Percentiles rank a stretch among this genome's conserved stretches.
phyloP scores from a whole-genome alignment of 2,113 vertebrate genomes.

The Gracilinanus agilis region DNA sequence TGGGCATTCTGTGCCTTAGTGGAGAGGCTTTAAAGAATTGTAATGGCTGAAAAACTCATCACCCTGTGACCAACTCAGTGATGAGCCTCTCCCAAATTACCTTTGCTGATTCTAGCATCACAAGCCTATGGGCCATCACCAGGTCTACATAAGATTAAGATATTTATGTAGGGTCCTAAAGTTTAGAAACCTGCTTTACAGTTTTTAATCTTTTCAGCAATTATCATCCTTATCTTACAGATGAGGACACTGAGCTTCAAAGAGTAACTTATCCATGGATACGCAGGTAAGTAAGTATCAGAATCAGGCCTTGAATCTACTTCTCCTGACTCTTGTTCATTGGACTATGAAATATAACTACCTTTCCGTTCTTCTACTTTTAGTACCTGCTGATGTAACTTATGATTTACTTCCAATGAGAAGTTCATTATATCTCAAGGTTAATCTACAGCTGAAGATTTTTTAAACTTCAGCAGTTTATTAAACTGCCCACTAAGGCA shows the following conservation, averaged over 20 bases:
- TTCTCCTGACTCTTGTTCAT: not conserved
- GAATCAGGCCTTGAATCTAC: conserved; percentile 37
- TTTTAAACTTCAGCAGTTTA: not conserved
- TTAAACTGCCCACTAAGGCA: not conserved
- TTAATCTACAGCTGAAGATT: not conserved
- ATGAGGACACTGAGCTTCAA: conserved; percentile 11
- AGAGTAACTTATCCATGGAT: conserved; percentile 38
- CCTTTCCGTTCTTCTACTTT: not conserved
- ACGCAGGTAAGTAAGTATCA: conserved; percentile 22
- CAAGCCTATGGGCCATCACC: not conserved
- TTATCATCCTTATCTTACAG: conserved; percentile 34
- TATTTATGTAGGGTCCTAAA: not conserved
- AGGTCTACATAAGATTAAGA: not conserved
- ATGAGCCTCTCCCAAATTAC: not conserved
- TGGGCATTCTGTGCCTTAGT: not conserved
- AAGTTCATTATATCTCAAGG: not conserved
- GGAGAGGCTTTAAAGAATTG: not conserved
- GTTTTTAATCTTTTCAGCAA: not conserved
- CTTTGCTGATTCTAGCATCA: not conserved
- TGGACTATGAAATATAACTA: too few species aligned
- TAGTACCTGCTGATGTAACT: not conserved
- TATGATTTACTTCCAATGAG: not conserved
- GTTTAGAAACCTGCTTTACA: not conserved
- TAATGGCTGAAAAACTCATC: not conserved
- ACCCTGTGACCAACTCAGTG: not conserved